Percentiles rank a stretch among this genome's conserved stretches.
Evolutionary conservation across 2,113 vertebrate genomes (phyloP).

Genomic region (Geococcyx californianus): DNA sequence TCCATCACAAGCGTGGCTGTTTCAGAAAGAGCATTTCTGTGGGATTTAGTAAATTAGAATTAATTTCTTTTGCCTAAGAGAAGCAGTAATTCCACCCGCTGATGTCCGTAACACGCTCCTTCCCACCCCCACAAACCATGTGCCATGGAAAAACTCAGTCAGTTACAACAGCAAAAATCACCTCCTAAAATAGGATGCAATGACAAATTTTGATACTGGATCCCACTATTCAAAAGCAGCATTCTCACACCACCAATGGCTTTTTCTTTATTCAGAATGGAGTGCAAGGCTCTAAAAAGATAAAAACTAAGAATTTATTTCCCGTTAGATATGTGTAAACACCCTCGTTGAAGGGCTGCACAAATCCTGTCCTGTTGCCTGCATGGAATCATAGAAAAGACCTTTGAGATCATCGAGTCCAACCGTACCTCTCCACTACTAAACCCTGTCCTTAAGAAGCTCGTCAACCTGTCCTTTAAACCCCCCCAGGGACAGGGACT

Average conservation of each 20-base stretch:
- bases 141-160: background rate
- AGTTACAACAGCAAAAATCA: background rate
- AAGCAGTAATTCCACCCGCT: background rate
- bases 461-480: too few relatives aligned
- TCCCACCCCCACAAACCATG: background rate
- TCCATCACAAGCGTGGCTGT: background rate
- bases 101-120: background rate
- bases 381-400: too few relatives aligned
- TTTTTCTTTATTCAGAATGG: background rate
- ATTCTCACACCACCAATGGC: background rate
- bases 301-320: background rate
- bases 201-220: background rate
- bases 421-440: too few relatives aligned
- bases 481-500: too few relatives aligned
- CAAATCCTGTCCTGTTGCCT: background rate
- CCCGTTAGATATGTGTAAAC: background rate
- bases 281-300: background rate
- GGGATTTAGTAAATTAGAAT: conserved; percentile 2
- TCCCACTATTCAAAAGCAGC: background rate
- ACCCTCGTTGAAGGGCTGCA: background rate
- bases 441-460: too few relatives aligned
- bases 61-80: background rate
- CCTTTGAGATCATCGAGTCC: too few relatives aligned
- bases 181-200: background rate
- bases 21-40: conserved; percentile 6